Percentiles rank a stretch among this genome's conserved stretches.
Evolutionary conservation across 2,113 vertebrate species (phyloP).

Genomic region (Chlorocebus sabaeus): DNA sequence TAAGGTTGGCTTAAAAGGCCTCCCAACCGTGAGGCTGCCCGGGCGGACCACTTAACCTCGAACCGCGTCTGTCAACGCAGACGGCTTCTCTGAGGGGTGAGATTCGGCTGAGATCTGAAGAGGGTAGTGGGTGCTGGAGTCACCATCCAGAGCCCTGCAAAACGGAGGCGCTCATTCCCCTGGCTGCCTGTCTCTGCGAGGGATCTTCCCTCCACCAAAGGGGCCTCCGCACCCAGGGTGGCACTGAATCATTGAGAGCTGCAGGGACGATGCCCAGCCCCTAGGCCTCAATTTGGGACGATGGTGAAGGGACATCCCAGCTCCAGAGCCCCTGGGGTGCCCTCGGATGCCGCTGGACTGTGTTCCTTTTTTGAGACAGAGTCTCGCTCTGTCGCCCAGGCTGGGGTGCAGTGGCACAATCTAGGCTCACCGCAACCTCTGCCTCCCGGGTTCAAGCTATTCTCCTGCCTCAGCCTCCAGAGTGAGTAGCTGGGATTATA

Average conservation of each 20-base stretch:
- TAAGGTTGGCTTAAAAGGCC: not conserved
- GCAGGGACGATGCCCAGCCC: not conserved
- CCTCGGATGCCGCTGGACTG: not conserved
- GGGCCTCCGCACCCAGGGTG: not conserved
- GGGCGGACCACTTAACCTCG: not conserved
- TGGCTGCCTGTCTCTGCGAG: not conserved
- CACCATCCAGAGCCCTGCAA: not conserved
- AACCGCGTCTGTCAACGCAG: not conserved
- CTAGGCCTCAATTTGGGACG: not conserved
- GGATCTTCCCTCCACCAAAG: no score
- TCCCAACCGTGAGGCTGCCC: not conserved
- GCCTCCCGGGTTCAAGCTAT: no score
- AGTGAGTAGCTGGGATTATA: no score
- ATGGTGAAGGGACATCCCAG: not conserved
- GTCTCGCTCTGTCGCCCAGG: no score
- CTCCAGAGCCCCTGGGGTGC: not conserved
- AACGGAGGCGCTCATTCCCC: accelerated
- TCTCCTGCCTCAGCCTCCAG: no score
- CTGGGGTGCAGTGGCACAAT: no score
- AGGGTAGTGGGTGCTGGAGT: accelerated
- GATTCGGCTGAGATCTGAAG: not conserved
- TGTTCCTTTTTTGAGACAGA: no score
- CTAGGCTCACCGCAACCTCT: no score
- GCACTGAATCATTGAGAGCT: accelerated
- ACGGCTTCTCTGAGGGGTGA: not conserved